Evolutionary conservation across 1,140 invertebrate species (phyloP).

Genomic region (Armadillidium nasatum): DNA sequence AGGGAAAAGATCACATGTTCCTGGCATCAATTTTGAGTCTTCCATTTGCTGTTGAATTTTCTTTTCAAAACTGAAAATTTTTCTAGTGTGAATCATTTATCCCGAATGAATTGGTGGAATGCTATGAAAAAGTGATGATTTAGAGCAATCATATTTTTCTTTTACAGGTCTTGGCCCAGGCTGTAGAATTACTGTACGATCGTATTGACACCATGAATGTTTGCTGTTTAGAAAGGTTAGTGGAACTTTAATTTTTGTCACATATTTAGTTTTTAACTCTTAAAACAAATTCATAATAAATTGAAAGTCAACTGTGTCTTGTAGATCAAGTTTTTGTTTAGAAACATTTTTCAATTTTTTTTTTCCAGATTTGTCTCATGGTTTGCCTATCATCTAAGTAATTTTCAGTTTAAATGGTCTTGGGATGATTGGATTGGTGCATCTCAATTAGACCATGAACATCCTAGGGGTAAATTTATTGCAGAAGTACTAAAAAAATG

Average conservation of each 20-base stretch:
- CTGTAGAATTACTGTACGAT: slow-evolving; percentile 93
- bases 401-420: slow-evolving; percentile 98
- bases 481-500: slow-evolving; percentile 85
- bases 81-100: not conserved
- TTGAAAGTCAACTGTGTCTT: too few relatives aligned
- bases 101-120: not conserved
- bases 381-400: slow-evolving; percentile 98
- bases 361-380: slow-evolving; percentile 77
- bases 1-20: too few relatives aligned
- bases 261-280: too few relatives aligned
- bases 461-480: slow-evolving; percentile 94
- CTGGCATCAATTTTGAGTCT: too few relatives aligned
- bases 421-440: slow-evolving; percentile 94
- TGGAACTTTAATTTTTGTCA: not conserved
- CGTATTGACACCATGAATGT: slow-evolving; percentile 95
- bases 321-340: too few relatives aligned
- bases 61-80: not conserved
- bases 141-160: not conserved
- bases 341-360: not conserved
- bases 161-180: slow-evolving; percentile 76
- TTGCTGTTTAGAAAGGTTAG: slow-evolving; percentile 84
- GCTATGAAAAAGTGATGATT: too few relatives aligned
- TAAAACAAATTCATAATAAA: too few relatives aligned
- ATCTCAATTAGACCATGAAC: slow-evolving; percentile 75
- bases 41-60: not conserved